phyloP scores from a whole-genome alignment of 2,888 invertebrate genomes.

The Allacma fusca region DNA sequence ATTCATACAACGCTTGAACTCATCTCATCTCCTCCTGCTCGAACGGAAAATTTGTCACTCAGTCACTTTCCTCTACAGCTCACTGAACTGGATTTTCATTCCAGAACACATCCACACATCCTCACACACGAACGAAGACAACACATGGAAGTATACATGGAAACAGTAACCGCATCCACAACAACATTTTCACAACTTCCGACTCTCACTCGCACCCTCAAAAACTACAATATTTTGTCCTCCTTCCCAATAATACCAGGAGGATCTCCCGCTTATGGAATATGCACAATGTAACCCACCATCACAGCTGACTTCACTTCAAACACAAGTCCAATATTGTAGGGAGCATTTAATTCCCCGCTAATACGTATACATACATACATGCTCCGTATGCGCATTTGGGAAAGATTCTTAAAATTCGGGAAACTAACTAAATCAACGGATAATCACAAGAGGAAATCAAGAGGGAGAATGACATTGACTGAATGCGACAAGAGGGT shows the following conservation, averaged over 20 bases:
- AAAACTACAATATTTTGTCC: no score
- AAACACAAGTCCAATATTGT: no score
- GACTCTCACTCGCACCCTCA: not conserved
- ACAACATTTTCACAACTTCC: slow-evolving; percentile 19
- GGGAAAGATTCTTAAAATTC: not conserved
- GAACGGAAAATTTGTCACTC: slow-evolving; percentile 50
- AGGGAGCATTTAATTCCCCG: no score
- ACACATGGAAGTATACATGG: not conserved
- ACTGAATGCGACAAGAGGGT: not conserved
- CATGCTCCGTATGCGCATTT: not conserved
- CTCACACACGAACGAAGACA: slow-evolving; percentile 16
- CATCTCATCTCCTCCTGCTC: slow-evolving; percentile 45
- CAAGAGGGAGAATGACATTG: slow-evolving; percentile 11
- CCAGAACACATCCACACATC: slow-evolving; percentile 27
- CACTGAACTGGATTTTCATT: slow-evolving; percentile 41
- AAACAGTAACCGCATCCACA: slow-evolving; percentile 11
- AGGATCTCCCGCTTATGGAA: no score
- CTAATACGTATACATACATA: no score
- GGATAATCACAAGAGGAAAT: slow-evolving; percentile 5
- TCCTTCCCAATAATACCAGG: no score
- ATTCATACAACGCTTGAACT: slow-evolving; percentile 36
- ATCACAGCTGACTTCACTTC: no score
- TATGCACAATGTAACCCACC: no score
- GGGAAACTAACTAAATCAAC: slow-evolving; percentile 3
- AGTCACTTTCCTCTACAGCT: slow-evolving; percentile 39